Percentiles rank a stretch among this genome's conserved stretches.
phyloP scores from a whole-genome alignment of 2,888 invertebrate genomes.

The Cephus sareptanus region DNA sequence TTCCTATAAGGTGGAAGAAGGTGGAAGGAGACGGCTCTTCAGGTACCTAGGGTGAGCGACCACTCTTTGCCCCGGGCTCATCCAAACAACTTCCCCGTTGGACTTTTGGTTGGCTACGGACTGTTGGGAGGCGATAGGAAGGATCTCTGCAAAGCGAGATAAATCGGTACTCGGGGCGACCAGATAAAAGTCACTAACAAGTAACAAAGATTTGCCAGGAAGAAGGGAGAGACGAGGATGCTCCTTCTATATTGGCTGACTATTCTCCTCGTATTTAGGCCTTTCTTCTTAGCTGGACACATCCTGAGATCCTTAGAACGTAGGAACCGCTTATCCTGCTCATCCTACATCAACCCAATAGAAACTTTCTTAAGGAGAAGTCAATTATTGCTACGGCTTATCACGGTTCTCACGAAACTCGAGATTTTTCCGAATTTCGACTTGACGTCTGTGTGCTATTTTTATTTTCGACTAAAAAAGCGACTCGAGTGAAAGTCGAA shows the following conservation, averaged over 20 bases:
- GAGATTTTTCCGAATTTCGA: too few species aligned
- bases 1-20: neutral
- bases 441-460: too few species aligned
- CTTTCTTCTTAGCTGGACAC: too few species aligned
- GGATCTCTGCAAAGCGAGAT: slow-evolving; percentile 39
- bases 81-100: slow-evolving; percentile 21
- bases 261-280: too few species aligned
- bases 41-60: neutral
- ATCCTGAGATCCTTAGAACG: too few species aligned
- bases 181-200: slow-evolving; percentile 61
- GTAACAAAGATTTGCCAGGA: slow-evolving; percentile 50
- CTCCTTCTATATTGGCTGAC: too few species aligned
- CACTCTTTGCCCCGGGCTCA: slow-evolving; percentile 3
- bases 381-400: too few species aligned
- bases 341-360: too few species aligned
- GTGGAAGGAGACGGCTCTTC: neutral
- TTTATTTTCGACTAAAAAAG: too few species aligned
- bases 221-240: neutral
- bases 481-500: neutral
- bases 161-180: slow-evolving; percentile 50
- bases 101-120: slow-evolving; percentile 45
- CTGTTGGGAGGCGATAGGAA: slow-evolving; percentile 53
- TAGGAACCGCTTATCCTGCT: too few species aligned
- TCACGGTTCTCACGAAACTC: too few species aligned
- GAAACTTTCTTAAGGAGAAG: too few species aligned